Percentiles rank a stretch among this genome's conserved stretches.
Conservation (phyloP, 2,797 vertebrate species). For the Lacerta agilis region DNA sequence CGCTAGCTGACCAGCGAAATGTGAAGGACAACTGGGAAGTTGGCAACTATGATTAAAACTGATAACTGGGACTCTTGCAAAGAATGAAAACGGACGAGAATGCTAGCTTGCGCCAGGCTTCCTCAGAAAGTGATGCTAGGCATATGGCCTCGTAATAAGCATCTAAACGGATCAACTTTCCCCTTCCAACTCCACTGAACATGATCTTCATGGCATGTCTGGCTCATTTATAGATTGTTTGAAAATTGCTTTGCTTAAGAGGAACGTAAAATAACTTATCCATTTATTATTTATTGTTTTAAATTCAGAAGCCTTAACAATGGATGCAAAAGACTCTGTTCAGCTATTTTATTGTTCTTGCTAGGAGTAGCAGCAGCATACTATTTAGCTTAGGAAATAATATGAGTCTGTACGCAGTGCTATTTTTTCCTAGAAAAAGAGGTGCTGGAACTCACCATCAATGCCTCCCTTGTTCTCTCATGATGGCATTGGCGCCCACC, state of each 20-base stretch:
- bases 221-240: not conserved
- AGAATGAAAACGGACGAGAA: constrained; percentile 34
- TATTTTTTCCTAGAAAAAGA: no score
- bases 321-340: not conserved
- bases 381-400: not conserved
- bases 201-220: not conserved
- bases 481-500: no score
- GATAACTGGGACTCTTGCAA: constrained; percentile 42
- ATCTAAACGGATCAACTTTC: constrained; percentile 7
- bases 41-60: constrained; percentile 71
- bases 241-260: not conserved
- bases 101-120: constrained; percentile 36
- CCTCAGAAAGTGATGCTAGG: constrained; percentile 38
- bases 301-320: not conserved
- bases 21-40: constrained; percentile 84
- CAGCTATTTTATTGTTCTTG: not conserved
- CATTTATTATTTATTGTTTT: not conserved
- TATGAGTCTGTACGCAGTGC: not conserved
- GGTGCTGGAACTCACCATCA: no score
- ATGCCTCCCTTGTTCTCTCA: no score
- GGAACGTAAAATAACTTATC: not conserved
- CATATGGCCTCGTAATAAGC: constrained; percentile 25
- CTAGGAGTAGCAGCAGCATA: not conserved
- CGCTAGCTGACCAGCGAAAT: constrained; percentile 81
- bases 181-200: not conserved